Conservation (phyloP, 1,140 invertebrate genomes). For the Aphelinus atriplicis region DNA sequence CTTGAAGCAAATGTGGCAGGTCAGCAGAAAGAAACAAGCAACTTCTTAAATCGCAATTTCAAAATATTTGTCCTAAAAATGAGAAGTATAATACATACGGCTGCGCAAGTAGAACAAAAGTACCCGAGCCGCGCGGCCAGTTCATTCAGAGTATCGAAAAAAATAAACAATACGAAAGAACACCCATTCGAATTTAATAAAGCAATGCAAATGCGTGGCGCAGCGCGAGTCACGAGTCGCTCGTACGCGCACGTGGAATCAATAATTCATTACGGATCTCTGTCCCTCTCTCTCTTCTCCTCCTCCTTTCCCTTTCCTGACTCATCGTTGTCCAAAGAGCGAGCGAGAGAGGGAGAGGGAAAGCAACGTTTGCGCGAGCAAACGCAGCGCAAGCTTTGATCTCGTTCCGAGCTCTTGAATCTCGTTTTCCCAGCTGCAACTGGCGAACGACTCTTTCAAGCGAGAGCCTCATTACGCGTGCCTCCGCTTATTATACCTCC, state of each 20-base stretch:
- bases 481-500: too few relatives aligned
- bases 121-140: background rate
- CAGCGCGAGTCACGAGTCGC: conserved; percentile 15
- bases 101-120: background rate
- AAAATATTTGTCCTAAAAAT: too few relatives aligned
- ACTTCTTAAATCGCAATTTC: too few relatives aligned
- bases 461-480: too few relatives aligned
- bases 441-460: too few relatives aligned
- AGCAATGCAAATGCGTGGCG: conserved; percentile 34
- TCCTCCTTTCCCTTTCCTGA: background rate
- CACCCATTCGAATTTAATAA: conserved; percentile 29
- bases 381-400: conserved; percentile 25
- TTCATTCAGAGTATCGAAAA: background rate
- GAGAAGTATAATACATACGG: background rate
- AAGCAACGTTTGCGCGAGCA: background rate
- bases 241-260: conserved; percentile 23
- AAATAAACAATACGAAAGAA: conserved; percentile 3
- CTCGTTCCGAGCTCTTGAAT: conserved; percentile 32
- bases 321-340: background rate
- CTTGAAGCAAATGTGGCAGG: too few relatives aligned
- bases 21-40: too few relatives aligned
- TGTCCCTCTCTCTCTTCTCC: background rate
- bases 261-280: conserved; percentile 40
- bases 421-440: conserved; percentile 9
- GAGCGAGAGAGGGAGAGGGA: background rate